These are phyloP conservation scores for Periophthalmus magnuspinnatus DNA, from an alignment of 2,797 vertebrate species.

Conservation along the genomic window DNA sequence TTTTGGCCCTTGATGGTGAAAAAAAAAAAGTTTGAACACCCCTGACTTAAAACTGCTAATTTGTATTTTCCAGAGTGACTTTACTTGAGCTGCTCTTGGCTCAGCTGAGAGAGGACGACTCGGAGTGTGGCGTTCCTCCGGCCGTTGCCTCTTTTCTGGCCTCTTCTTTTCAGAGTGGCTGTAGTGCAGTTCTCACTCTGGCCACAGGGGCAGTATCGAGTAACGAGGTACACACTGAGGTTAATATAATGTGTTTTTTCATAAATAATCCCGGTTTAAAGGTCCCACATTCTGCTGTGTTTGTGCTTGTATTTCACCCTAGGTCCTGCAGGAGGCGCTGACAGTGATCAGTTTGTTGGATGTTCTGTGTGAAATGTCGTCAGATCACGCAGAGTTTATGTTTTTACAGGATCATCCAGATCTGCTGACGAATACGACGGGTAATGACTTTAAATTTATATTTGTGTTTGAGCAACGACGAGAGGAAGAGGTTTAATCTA, in stretches of 20 bases:
- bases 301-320: constrained; percentile 33
- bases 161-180: constrained; percentile 80
- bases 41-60: background rate
- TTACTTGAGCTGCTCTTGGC: constrained; percentile 84
- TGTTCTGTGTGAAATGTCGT: constrained; percentile 92
- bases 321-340: constrained; percentile 83
- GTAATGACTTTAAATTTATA: constrained; percentile 70
- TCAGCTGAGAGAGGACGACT: constrained; percentile 71
- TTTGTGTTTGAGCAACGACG: background rate
- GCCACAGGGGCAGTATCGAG: constrained; percentile 66
- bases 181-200: constrained; percentile 81
- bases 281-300: no score
- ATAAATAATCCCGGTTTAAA: background rate
- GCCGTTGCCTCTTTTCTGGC: constrained; percentile 81
- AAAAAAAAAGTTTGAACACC: no score
- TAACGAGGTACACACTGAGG: constrained; percentile 77
- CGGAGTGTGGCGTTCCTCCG: constrained; percentile 59
- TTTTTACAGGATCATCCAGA: constrained; percentile 84
- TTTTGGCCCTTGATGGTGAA: no score
- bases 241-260: background rate
- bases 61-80: constrained; percentile 75
- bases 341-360: constrained; percentile 88
- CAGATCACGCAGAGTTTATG: constrained; percentile 77
- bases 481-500: background rate
- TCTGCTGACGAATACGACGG: constrained; percentile 82